Percentiles rank a stretch among this genome's conserved stretches.
These are phyloP conservation scores for Gopherus flavomarginatus DNA, from an alignment of 2,113 vertebrate genomes.

Conservation along the genomic window DNA sequence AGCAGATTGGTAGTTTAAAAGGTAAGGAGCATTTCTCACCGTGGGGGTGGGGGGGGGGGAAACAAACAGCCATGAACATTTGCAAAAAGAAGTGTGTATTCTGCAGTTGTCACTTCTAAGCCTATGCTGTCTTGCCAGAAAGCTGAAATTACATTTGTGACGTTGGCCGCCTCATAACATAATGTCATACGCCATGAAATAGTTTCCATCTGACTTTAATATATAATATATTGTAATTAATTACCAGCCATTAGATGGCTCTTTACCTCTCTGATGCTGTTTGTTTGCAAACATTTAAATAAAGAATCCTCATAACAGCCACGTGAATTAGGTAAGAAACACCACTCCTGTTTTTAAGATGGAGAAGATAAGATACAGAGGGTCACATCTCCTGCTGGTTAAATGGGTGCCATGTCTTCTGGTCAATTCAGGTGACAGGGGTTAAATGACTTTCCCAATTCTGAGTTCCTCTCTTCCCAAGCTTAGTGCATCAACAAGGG, in stretches of 20 bases:
- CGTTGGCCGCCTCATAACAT: not conserved
- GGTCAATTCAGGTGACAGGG: not conserved
- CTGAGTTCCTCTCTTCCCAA: too few relatives aligned
- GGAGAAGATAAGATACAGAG: not conserved
- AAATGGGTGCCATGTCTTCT: not conserved
- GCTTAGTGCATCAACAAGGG: not conserved
- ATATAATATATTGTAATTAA: not conserved
- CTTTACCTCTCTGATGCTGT: not conserved
- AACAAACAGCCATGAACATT: not conserved
- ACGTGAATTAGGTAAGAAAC: not conserved
- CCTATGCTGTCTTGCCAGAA: not conserved
- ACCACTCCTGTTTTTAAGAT: not conserved
- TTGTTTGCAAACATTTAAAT: not conserved
- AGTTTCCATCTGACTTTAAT: constrained; percentile 21
- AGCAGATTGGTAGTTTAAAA: constrained; percentile 16
- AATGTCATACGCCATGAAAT: not conserved
- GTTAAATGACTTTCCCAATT: not conserved
- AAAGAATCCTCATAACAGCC: not conserved
- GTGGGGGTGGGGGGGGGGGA: not conserved
- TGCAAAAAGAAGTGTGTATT: constrained; percentile 1
- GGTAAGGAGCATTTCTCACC: constrained; percentile 12
- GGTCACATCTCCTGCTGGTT: not conserved
- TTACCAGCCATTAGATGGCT: not conserved
- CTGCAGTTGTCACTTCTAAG: not conserved
- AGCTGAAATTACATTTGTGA: constrained; percentile 25